Conservation (phyloP, 1,140 invertebrate genomes). For the Trichomalopsis sarcophagae region DNA sequence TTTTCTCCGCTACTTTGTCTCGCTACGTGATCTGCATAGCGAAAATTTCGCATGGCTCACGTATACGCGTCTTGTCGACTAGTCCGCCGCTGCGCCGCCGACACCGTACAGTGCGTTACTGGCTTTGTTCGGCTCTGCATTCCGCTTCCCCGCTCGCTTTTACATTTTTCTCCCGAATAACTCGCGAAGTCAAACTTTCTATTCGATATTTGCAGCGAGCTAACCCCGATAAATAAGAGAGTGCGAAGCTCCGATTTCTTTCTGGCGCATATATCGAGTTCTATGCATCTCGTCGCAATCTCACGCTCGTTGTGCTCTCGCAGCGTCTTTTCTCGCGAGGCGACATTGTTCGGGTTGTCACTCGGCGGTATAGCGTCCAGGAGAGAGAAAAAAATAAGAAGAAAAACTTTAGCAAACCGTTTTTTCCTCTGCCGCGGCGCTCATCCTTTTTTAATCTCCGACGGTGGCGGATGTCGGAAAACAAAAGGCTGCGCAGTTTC, state of each 20-base stretch:
- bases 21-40: neutral
- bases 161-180: neutral
- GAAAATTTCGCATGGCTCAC: neutral
- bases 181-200: neutral
- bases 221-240: neutral
- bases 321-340: too few species aligned
- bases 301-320: too few species aligned
- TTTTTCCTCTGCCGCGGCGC: neutral
- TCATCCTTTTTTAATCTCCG: neutral
- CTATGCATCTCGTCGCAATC: too few species aligned
- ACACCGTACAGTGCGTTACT: neutral
- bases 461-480: neutral
- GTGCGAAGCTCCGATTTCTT: neutral
- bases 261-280: too few species aligned
- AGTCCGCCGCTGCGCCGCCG: neutral
- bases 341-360: neutral
- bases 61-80: neutral
- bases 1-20: neutral
- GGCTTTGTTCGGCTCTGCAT: neutral
- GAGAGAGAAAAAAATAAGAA: neutral
- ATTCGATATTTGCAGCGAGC: neutral
- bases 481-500: conserved; percentile 14
- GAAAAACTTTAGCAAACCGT: neutral
- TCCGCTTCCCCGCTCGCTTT: neutral
- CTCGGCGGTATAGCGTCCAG: neutral